These are phyloP conservation scores for Argyresthia albistria DNA, from an alignment of 2,888 invertebrate genomes.

Conservation along the genomic window DNA sequence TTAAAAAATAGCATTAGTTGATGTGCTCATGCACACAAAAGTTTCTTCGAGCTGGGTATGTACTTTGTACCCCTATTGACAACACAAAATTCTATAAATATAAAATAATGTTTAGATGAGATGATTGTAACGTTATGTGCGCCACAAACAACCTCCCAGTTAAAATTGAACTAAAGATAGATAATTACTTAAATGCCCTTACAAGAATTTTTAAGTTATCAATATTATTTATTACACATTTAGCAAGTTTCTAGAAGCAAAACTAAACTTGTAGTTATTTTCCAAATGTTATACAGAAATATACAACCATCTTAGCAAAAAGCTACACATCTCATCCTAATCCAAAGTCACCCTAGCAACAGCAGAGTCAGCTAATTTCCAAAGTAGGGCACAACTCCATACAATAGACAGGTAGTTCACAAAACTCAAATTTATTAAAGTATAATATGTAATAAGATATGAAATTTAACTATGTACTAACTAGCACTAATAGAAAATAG, in stretches of 20 bases:
- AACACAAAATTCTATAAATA: neutral
- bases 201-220: slow-evolving; percentile 1
- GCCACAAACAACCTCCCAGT: no score
- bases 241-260: neutral
- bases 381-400: slow-evolving; percentile 37
- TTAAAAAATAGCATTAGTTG: neutral
- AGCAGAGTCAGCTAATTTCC: neutral
- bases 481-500: slow-evolving; percentile 35
- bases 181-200: slow-evolving; percentile 6
- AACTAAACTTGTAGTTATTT: neutral
- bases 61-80: neutral
- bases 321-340: neutral
- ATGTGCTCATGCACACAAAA: neutral
- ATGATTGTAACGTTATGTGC: neutral
- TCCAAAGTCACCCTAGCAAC: neutral
- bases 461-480: slow-evolving; percentile 40
- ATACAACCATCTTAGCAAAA: neutral
- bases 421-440: slow-evolving; percentile 48
- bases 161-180: slow-evolving; percentile 2
- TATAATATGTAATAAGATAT: slow-evolving; percentile 41
- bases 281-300: neutral
- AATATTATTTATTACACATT: neutral
- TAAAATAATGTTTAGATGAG: neutral
- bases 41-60: neutral
- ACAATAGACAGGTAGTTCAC: slow-evolving; percentile 36